Base-by-base conservation (phyloP, 2,797 vertebrate species). In the Thripadectes ignobilis region DNA sequence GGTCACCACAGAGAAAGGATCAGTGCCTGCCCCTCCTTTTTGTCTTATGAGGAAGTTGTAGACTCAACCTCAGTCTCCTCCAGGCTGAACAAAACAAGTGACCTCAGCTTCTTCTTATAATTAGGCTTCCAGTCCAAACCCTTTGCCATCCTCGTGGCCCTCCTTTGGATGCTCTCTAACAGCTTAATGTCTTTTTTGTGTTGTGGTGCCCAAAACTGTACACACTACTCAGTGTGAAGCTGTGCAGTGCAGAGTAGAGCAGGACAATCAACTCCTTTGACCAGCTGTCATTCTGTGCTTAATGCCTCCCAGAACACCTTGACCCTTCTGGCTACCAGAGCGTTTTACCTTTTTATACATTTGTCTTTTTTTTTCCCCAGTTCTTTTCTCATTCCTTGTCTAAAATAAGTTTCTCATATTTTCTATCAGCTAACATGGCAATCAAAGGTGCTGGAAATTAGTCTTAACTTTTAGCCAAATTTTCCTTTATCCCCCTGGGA, bases 21-120 rank as follows among this genome's bases (percentile, higher is more conserved):
- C 9, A 1, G 2, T 38, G 4, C 3, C 57, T 51, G 26, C 6
- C 23, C 32, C 20, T 41, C 23, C 0, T 0, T 19, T 49, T 67
- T 23, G 14, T 3, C 7, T 68, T n/a, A 38, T 2, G 7, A 36
- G 16, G 22, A 43, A 21, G 12, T 1, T 36, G 27, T 7, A 43
- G 39, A 21, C 27, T 55, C 23, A 18, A 26, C 7, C 68, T 55
- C 19, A 24, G 11, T 24, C 55, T 89, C 32, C 16, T 63, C 20
- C 32, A 69, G 29, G 17, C 29, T 57, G 24, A 51, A 45, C 17
- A 63, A 18, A 43, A 2, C 11, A 38, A 63, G 23, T 19, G 20
- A 49, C 21, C 27, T 69, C 36, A 51, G 57, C 7, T n/a, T 7
- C 43, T 30, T 10, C 19, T 89, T 12, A 22, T 20, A 10, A 0